phyloP scores from a whole-genome alignment of 2,797 vertebrate genomes.

The Smutsia temminckii region DNA sequence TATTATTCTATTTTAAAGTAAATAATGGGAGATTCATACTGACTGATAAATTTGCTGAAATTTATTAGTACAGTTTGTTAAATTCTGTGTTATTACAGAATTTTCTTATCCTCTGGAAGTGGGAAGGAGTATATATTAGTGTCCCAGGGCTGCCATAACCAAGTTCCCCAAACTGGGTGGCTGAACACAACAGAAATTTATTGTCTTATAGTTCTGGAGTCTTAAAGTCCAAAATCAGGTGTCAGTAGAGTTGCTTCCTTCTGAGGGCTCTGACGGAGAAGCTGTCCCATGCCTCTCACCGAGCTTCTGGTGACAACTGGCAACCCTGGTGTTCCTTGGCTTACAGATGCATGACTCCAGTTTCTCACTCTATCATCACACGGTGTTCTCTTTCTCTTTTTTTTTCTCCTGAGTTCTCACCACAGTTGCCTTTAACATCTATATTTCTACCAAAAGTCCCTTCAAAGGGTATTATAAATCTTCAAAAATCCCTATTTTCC shows the following conservation, averaged over 20 bases:
- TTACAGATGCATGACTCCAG: not conserved
- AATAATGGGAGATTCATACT: not conserved
- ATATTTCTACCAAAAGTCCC: not conserved
- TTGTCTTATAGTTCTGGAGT: not conserved
- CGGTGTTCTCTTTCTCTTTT: not conserved
- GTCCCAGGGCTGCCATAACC: not conserved
- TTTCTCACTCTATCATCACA: not conserved
- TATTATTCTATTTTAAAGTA: not conserved
- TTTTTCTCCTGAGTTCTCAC: not conserved
- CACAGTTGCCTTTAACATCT: not conserved
- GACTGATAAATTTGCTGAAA: not conserved
- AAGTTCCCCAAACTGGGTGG: not conserved
- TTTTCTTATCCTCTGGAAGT: not conserved
- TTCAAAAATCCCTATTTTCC: not conserved
- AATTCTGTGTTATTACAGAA: not conserved
- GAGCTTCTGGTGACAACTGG: not conserved
- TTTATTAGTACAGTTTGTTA: not conserved
- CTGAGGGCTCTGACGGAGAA: not conserved
- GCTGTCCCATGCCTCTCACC: not conserved
- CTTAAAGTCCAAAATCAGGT: not conserved
- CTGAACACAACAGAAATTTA: not conserved
- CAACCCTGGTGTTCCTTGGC: not conserved
- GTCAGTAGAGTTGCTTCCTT: not conserved
- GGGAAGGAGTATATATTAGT: not conserved
- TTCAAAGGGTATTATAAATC: not conserved